These are phyloP conservation scores for Platycercus adscitus DNA, from an alignment of 2,113 vertebrate genomes.

Conservation along the genomic window DNA sequence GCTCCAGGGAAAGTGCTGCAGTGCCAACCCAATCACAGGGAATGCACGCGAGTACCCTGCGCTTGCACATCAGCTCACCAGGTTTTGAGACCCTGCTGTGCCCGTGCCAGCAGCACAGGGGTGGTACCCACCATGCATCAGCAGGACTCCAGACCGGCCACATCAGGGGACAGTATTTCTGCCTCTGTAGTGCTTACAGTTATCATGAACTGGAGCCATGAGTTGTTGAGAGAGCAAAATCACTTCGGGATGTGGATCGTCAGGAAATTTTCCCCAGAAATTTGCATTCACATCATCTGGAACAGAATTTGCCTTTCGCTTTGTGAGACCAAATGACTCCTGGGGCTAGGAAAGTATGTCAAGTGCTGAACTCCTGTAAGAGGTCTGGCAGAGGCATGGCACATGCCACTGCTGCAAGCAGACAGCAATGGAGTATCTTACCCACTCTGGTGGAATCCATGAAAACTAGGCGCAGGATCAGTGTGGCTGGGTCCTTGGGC, in stretches of 20 bases:
- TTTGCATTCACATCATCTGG: neutral
- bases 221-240: neutral
- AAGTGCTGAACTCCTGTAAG: neutral
- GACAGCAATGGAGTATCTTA: neutral
- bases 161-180: neutral
- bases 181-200: neutral
- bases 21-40: neutral
- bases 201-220: neutral
- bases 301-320: neutral
- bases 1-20: neutral
- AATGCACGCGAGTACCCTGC: neutral
- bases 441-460: neutral
- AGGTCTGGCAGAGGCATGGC: neutral
- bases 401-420: neutral
- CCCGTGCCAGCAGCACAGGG: accelerated
- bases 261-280: neutral
- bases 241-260: neutral
- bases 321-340: neutral
- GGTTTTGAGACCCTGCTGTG: neutral
- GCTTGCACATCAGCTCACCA: neutral
- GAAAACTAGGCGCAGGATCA: neutral
- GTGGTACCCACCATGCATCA: neutral
- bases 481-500: neutral
- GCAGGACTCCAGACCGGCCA: accelerated
- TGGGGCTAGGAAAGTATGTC: neutral